Evolutionary conservation across 1,140 invertebrate species (phyloP), one percentile per base, ranked within the genome.

Genomic region (Ceratitis capitata): DNA sequence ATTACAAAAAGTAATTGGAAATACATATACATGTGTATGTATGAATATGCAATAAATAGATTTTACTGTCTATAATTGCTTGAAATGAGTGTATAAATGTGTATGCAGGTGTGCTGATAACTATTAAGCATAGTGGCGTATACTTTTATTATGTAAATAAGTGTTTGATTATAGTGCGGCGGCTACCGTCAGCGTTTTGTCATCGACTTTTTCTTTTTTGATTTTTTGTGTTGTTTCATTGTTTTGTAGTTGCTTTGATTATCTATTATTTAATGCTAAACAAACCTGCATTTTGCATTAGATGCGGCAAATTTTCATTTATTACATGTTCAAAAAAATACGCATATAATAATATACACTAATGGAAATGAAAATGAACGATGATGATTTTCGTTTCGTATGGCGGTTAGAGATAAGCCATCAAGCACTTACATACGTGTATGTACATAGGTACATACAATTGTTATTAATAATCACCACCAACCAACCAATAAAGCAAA

Each of bases 301-400:
- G 2, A 16, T n/a, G 10, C 10, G 19, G 53, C 53, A 4, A 69
- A 69, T 69, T 69, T 35, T 69, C 14, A 12, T n/a, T n/a, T 12
- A 3, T 16, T 39, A 35, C 32, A 16, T 35, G 10, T 35, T 35
- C 19, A 26, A 6, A 19, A 39, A 12, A 19, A 42, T 74, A n/a
- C n/a, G n/a, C n/a, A 42, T 69, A 32, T n/a, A 45, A 45, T 45
- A 16, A 45, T 45, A 45, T 23, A 19, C 19, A 23, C 69, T 78
- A 78, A 78, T 78, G 9, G 3, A 78, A 45, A 78, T 78, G n/a
- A 78, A 78, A 78, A 45, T 74, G 64, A 74, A n/a, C 35, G 19
- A 45, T 74, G 39, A 74, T 42, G 19, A 39, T 23, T 78, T 45
- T 78, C 35, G 39, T 10, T 45, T 78, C 23, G n/a, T 23, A 7